Conservation (phyloP, 2,113 vertebrate genomes). For the Agapornis roseicollis region DNA sequence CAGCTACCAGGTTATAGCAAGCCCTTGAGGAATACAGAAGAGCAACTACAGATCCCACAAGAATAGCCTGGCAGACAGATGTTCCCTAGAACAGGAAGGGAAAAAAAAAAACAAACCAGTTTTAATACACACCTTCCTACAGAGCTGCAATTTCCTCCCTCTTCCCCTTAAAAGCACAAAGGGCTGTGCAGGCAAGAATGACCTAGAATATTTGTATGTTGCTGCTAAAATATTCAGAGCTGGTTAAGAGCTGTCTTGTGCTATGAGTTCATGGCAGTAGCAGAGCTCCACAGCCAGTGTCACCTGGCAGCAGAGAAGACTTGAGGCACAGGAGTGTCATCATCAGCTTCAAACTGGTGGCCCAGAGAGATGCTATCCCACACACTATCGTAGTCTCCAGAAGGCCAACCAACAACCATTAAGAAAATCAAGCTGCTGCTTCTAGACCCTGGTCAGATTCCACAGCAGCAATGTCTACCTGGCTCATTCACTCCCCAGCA, state of each 20-base stretch:
- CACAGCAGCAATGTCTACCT: background rate
- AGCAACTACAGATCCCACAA: conserved; percentile 86
- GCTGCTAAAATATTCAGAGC: conserved; percentile 27
- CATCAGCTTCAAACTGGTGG: background rate
- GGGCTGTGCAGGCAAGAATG: background rate
- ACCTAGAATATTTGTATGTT: conserved; percentile 1
- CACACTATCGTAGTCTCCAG: background rate
- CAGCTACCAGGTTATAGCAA: conserved; percentile 93
- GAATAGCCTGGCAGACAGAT: conserved; percentile 90
- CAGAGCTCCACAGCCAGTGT: background rate
- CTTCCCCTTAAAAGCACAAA: background rate
- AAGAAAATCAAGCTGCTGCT: background rate
- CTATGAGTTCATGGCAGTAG: background rate
- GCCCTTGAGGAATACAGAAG: conserved; percentile 93
- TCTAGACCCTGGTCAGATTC: background rate
- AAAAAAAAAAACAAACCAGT: background rate
- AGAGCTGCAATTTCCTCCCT: background rate
- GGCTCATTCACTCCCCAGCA: background rate
- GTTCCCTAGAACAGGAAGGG: conserved; percentile 81
- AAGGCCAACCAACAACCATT: background rate
- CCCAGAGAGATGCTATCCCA: background rate
- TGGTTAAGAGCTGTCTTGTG: background rate
- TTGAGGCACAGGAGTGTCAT: background rate
- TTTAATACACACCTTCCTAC: background rate
- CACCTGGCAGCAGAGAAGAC: background rate